Evolutionary conservation across 2,888 invertebrate genomes (phyloP).

Genomic region (Tetramorium bicarinatum): DNA sequence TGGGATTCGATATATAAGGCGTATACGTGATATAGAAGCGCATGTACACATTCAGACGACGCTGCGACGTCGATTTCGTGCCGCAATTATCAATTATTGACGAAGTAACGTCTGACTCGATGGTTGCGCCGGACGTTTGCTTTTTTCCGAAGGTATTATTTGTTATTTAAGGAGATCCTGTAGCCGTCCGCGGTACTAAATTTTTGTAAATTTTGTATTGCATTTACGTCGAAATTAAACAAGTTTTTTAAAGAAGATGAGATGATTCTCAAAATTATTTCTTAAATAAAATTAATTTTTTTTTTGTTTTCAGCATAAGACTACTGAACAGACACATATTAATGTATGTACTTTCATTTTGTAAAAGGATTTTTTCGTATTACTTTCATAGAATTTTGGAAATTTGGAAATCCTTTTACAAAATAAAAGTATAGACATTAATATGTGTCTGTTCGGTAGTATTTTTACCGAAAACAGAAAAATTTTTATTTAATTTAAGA

Average conservation of each 20-base stretch:
- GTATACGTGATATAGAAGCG: constrained; percentile 7
- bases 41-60: neutral
- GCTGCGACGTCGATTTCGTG: constrained; percentile 45
- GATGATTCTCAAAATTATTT: neutral
- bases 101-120: neutral
- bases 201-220: too few species aligned
- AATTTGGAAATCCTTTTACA: too few species aligned
- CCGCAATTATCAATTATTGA: constrained; percentile 58
- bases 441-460: too few species aligned
- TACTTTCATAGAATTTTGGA: too few species aligned
- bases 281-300: neutral
- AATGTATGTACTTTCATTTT: too few species aligned
- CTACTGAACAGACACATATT: too few species aligned
- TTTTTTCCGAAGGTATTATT: neutral
- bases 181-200: too few species aligned
- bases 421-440: too few species aligned
- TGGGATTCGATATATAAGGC: constrained; percentile 57
- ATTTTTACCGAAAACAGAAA: too few species aligned
- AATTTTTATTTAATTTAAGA: neutral
- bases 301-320: too few species aligned
- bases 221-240: neutral
- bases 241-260: neutral
- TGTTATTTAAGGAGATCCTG: neutral
- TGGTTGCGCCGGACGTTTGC: neutral
- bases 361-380: too few species aligned